Base-by-base conservation (phyloP, 2,888 invertebrate species). In the Oscheius sp. region DNA sequence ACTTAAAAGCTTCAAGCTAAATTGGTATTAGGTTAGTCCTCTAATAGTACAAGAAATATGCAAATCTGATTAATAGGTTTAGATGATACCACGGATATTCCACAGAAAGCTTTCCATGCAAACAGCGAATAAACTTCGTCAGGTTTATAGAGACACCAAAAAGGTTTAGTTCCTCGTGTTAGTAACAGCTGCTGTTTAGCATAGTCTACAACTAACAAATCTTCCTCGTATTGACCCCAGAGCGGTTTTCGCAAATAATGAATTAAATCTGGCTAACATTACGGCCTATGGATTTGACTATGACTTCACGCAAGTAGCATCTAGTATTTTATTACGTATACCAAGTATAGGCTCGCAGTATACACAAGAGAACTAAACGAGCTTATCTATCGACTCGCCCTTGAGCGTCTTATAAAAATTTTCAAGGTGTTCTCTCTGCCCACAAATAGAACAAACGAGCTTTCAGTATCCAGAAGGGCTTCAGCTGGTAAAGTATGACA, bases 161-260 rank as follows among this genome's bases (percentile, higher is more conserved):
- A 50, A 50, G 50, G 50, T 50, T 10, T 25, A 27, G 17, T 17
- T 17, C 4, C 42, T 42, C 4, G 12, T 42, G 20, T 6, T 15
- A 17, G 15, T 3, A 17, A 50, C n/a, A n/a, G 46, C 6, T 17
- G 25, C 4, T 50, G 12, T 50, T 3, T 42, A 42, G 42, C 42
- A 42, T 42, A 15, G 15, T 15, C 6, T 42, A 25, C 17, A 52
- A 10, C 27, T 31, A 2, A 25, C 27, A n/a, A 27, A n/a, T 3
- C 55, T 17, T 5, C 45, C 55, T 12, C 34, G 65, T 25, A 67
- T 73, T 3, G 53, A 82, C 86, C 91, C 92, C 0, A 90, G 91
- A 82, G 94, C 93, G 45, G 94, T 97, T 1, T 97, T 96, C 89
- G 95, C 95, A 12, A 96, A 96, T 88, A 97, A 97, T 89, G 96